Percentiles rank a stretch among this genome's conserved stretches.
These are phyloP conservation scores for Hystrix cristata DNA, from an alignment of 2,113 vertebrate species.

Conservation along the genomic window DNA sequence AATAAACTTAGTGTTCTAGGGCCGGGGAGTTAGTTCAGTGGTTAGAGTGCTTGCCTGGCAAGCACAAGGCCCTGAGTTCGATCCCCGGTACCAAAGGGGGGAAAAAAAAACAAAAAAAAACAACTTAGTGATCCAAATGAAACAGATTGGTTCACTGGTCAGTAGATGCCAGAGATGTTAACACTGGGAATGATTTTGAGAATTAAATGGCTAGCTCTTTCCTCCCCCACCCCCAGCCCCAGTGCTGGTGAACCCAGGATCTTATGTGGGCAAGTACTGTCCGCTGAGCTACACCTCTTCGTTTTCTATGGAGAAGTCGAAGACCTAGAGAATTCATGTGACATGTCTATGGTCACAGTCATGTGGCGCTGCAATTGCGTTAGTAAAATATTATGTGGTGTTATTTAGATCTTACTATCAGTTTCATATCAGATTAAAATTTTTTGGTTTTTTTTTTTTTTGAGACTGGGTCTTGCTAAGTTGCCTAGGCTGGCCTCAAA, in stretches of 20 bases:
- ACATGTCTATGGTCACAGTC: background rate
- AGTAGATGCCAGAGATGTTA: background rate
- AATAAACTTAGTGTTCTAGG: background rate
- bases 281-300: background rate
- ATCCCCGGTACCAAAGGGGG: too few relatives aligned
- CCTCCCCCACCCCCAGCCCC: background rate
- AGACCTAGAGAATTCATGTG: background rate
- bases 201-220: background rate
- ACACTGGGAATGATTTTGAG: background rate
- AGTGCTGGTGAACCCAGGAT: background rate
- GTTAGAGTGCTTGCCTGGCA: too few relatives aligned
- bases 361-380: background rate
- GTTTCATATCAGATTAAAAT: background rate
- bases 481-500: background rate
- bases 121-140: background rate
- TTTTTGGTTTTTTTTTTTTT: background rate
- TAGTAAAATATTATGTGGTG: background rate
- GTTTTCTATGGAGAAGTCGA: background rate
- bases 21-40: too few relatives aligned
- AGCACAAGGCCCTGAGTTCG: too few relatives aligned
- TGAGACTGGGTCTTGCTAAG: background rate
- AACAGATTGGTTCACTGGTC: background rate
- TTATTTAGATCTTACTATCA: background rate
- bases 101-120: too few relatives aligned
- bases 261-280: background rate